These are phyloP conservation scores for Calcarius lapponicus DNA, from an alignment of 2,797 vertebrate species.

Conservation along the genomic window DNA sequence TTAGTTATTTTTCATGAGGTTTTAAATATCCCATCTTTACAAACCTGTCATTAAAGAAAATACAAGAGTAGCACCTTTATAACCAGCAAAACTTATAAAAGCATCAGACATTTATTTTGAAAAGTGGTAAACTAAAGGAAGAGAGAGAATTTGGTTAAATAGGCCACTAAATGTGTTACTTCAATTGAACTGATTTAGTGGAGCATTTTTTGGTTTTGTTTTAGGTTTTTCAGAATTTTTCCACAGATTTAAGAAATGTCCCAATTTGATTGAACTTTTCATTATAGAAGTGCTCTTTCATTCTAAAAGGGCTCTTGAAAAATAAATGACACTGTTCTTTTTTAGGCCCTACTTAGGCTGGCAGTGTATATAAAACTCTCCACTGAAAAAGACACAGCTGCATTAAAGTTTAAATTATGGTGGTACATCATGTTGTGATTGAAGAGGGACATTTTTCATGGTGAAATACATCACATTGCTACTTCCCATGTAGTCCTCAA, in stretches of 20 bases:
- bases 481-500: slow-evolving; percentile 15
- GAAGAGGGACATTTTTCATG: not conserved
- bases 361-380: not conserved
- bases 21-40: slow-evolving; percentile 55
- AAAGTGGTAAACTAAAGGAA: not conserved
- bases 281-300: not conserved
- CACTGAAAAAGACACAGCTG: not conserved
- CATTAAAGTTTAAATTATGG: not conserved
- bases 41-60: not conserved
- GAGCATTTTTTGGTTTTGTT: not conserved
- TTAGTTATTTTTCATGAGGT: slow-evolving; percentile 5
- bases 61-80: slow-evolving; percentile 36
- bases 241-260: not conserved
- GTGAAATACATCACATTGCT: not conserved
- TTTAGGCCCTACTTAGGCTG: not conserved
- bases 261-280: not conserved
- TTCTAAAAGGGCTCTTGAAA: not conserved
- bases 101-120: not conserved
- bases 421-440: not conserved
- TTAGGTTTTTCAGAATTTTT: not conserved
- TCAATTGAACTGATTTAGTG: not conserved
- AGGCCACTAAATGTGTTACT: not conserved
- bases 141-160: not conserved
- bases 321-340: not conserved
- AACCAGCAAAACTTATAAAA: slow-evolving; percentile 53